Base-by-base conservation (phyloP, 2,888 invertebrate species). In the Leucania comma region DNA sequence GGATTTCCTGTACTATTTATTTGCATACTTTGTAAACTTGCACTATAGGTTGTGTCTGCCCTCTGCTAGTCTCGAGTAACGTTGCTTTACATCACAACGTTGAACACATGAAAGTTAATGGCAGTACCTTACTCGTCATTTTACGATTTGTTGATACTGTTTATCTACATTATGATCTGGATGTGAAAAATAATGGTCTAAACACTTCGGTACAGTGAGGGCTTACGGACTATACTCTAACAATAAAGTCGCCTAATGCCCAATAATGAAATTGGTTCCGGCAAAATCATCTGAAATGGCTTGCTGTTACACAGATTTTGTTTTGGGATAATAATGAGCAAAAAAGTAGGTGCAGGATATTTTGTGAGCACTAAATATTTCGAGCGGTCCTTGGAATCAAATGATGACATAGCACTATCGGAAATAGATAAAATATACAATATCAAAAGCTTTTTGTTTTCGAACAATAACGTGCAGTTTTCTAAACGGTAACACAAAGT, bases 401-500 rank as follows among this genome's bases (percentile, higher is more conserved):
- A 42, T 42, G 4, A 42, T 42, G 17, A 42, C 6, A 8, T 9
- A 42, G 6, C 42, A 17, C 17, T 42, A 42, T 42, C 10, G 20
- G 24, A 22, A 38, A 22, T 38, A 22, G 4, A 51, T 26, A 42
- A 2, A 66, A 32, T 22, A 0, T 46, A 9, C 12, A 12, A 29
- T 12, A 10, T 17, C 20, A 5, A 22, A 53, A 32, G 14, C 35
- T 53, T 46, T 35, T 20, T 20, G 20, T 38, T 65, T 54, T 29
- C 9, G 20, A 68, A 57, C 32, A 56, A 61, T 57, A 65, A n/a
- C 48, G 51, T 42, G 50, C 17, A 65, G 53, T 72, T 69, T 81
- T 64, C 20, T 9, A 63, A 78, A 69, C 66, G 51, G 69, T 81
- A 68, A 46, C 50, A 58, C 59, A 63, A 65, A 81, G 60, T 76